Conservation (phyloP, 2,888 invertebrate genomes). For the Acleris laterana region DNA sequence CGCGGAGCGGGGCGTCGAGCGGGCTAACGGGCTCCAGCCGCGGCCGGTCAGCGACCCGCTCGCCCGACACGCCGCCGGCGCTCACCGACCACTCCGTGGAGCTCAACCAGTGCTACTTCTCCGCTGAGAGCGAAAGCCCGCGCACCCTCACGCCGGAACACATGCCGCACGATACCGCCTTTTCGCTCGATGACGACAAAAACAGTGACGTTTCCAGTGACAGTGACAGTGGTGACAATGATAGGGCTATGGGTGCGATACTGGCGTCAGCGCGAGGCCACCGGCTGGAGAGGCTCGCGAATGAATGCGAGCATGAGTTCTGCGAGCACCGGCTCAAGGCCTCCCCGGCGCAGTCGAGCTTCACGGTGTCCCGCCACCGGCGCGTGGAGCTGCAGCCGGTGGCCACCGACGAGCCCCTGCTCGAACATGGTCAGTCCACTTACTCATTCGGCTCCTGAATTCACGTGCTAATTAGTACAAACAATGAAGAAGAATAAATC, state of each 20-base stretch:
- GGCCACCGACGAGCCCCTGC: slow-evolving; percentile 46
- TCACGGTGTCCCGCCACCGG: slow-evolving; percentile 85
- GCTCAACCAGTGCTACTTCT: slow-evolving; percentile 86
- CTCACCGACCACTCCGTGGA: slow-evolving; percentile 90
- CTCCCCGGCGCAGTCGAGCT: slow-evolving; percentile 76
- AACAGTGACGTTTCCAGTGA: slow-evolving; percentile 72
- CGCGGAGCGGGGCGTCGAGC: slow-evolving; percentile 63
- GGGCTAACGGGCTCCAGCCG: slow-evolving; percentile 79
- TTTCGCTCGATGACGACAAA: slow-evolving; percentile 65
- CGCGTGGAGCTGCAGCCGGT: slow-evolving; percentile 83
- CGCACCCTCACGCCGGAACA: slow-evolving; percentile 61
- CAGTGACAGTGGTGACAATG: slow-evolving; percentile 72
- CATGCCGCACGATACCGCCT: slow-evolving; percentile 72
- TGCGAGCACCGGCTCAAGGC: slow-evolving; percentile 75
- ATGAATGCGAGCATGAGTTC: slow-evolving; percentile 76
- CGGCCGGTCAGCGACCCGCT: slow-evolving; percentile 80
- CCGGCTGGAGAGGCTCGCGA: slow-evolving; percentile 55
- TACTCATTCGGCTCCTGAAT: no score
- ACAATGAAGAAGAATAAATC: no score
- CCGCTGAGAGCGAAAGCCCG: slow-evolving; percentile 82
- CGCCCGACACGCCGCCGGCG: slow-evolving; percentile 87
- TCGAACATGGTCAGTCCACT: slow-evolving; percentile 64
- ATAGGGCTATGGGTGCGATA: slow-evolving; percentile 76
- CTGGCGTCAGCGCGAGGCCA: slow-evolving; percentile 61
- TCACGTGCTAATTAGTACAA: no score